Evolutionary conservation across 2,113 vertebrate species (phyloP).

Genomic region (Girardinichthys multiradiatus): DNA sequence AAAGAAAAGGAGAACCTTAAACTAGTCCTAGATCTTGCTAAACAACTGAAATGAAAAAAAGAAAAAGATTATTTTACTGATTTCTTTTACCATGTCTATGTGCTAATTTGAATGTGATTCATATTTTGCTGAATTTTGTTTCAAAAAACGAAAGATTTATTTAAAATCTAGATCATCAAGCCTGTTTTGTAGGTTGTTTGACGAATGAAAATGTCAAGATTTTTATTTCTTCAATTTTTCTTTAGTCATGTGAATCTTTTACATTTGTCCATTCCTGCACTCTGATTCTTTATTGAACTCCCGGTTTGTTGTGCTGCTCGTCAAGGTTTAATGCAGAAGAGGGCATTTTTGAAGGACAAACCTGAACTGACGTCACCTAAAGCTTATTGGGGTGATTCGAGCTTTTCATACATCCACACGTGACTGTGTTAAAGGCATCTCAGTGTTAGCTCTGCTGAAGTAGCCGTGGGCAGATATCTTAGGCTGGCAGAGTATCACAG

Average conservation of each 20-base stretch:
- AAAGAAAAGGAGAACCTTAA: not conserved
- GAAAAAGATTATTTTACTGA: too few species aligned
- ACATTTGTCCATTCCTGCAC: not conserved
- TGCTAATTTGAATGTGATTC: not conserved
- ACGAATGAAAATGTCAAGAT: not conserved
- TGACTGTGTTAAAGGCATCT: constrained; percentile 21
- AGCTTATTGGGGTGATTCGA: constrained; percentile 2
- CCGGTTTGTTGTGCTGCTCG: not conserved
- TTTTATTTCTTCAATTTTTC: not conserved
- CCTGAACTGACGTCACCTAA: not conserved
- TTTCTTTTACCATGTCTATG: not conserved
- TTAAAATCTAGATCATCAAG: not conserved
- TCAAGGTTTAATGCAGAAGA: not conserved
- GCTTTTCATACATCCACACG: constrained; percentile 4
- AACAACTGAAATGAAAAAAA: not conserved
- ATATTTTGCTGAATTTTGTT: not conserved
- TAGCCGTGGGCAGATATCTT: constrained; percentile 56
- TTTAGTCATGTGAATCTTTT: not conserved
- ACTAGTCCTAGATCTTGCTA: not conserved
- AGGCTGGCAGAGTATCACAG: constrained; percentile 41
- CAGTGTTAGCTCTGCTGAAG: constrained; percentile 37
- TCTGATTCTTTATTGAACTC: not conserved
- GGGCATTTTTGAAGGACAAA: constrained; percentile 14
- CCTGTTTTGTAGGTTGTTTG: not conserved
- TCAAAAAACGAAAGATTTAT: too few species aligned